A percentile compares a stretch with the other conserved stretches of the same genome.
Evolutionary conservation across 1,140 invertebrate species (phyloP).

Genomic region (Cotesia vestalis): DNA sequence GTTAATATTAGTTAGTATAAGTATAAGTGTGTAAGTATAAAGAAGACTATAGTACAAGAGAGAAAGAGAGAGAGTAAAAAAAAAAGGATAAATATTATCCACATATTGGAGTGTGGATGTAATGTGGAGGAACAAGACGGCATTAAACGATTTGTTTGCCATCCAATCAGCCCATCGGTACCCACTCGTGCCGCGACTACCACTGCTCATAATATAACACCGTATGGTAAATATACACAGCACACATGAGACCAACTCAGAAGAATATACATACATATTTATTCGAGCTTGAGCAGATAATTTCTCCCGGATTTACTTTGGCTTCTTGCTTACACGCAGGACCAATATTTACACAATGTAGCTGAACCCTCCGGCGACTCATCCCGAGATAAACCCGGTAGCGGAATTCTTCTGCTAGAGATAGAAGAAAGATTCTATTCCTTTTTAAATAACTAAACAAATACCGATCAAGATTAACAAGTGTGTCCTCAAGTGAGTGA

Average conservation of each 20-base stretch:
- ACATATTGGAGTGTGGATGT: too few relatives aligned
- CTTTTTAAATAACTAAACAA: constrained; percentile 37
- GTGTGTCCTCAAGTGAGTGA: not conserved
- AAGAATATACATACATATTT: too few relatives aligned
- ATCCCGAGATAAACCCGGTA: too few relatives aligned
- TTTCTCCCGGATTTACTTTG: not conserved
- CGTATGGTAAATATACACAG: too few relatives aligned
- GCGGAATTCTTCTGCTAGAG: too few relatives aligned
- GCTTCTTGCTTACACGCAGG: constrained; percentile 1
- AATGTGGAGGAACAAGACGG: not conserved
- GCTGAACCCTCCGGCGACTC: not conserved
- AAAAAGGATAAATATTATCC: not conserved
- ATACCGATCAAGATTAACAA: constrained; percentile 22
- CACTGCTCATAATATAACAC: not conserved
- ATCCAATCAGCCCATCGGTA: constrained; percentile 5
- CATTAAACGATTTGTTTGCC: constrained; percentile 11
- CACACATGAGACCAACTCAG: not conserved
- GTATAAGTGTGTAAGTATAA: too few relatives aligned
- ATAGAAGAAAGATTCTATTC: too few relatives aligned
- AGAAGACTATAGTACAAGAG: too few relatives aligned
- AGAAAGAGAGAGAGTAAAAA: not conserved
- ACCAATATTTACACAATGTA: constrained; percentile 4
- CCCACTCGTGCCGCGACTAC: not conserved
- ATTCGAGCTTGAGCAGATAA: not conserved
- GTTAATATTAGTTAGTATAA: too few relatives aligned